These are phyloP conservation scores for Toxonevra muliebris DNA, from an alignment of 2,888 invertebrate species.

Conservation along the genomic window DNA sequence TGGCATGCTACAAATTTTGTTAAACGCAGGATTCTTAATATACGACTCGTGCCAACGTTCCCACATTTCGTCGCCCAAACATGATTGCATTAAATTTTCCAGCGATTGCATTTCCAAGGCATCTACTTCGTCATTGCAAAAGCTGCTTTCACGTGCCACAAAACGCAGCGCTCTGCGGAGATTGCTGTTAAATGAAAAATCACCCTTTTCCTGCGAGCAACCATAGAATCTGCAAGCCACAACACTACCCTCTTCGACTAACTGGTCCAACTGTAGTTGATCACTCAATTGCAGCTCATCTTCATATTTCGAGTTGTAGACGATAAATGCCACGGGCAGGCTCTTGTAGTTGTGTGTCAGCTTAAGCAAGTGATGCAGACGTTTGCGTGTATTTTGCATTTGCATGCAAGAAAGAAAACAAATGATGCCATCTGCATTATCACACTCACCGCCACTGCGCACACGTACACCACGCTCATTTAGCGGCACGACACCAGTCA, in stretches of 20 bases:
- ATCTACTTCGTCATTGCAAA: conserved; percentile 63
- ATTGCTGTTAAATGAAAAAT: conserved; percentile 57
- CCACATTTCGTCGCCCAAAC: conserved; percentile 73
- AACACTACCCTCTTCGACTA: conserved; percentile 64
- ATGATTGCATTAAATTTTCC: conserved; percentile 68
- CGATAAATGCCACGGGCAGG: conserved; percentile 53
- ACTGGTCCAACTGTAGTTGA: conserved; percentile 43
- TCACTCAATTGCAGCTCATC: conserved; percentile 33
- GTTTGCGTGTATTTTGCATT: conserved; percentile 44
- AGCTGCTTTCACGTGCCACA: conserved; percentile 59
- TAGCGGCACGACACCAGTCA: conserved; percentile 50
- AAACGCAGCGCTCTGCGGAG: conserved; percentile 61
- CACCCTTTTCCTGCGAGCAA: conserved; percentile 34
- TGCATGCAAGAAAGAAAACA: conserved; percentile 49
- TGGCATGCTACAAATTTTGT: conserved; percentile 62
- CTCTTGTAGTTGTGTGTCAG: conserved; percentile 44
- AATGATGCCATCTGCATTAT: conserved; percentile 55
- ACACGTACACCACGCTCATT: conserved; percentile 50
- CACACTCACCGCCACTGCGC: conserved; percentile 43
- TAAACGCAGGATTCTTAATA: conserved; percentile 53
- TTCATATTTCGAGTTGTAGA: conserved; percentile 41
- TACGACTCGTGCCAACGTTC: conserved; percentile 65
- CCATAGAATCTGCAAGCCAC: conserved; percentile 55
- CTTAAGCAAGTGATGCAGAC: conserved; percentile 52
- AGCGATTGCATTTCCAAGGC: conserved; percentile 70